phyloP scores from a whole-genome alignment of 2,797 vertebrate species.

The Mormyrops boulengeri region DNA sequence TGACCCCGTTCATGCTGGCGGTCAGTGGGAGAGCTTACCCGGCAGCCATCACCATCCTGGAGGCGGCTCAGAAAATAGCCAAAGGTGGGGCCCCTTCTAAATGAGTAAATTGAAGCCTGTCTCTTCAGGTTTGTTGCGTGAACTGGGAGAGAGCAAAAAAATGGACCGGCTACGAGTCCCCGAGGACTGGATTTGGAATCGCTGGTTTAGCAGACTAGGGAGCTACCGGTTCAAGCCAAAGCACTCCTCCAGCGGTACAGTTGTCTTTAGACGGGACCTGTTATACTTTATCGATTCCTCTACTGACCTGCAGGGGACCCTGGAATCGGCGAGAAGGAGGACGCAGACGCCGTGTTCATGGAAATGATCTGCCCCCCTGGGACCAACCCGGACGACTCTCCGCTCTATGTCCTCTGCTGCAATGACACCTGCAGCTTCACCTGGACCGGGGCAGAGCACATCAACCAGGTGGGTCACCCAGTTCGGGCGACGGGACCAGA shows the following conservation, averaged over 20 bases:
- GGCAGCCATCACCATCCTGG: conserved; percentile 94
- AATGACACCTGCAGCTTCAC: conserved; percentile 99
- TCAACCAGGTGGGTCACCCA: conserved; percentile 80
- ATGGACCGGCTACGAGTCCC: not conserved
- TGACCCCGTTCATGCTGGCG: conserved; percentile 98
- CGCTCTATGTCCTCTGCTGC: conserved; percentile 94
- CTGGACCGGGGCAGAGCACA: conserved; percentile 98
- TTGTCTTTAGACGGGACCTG: not conserved
- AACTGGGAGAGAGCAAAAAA: not conserved
- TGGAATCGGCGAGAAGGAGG: conserved; percentile 84
- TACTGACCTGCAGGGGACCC: conserved; percentile 50
- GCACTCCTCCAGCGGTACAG: not conserved
- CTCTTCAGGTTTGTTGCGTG: not conserved
- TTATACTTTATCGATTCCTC: not conserved
- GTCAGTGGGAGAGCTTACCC: conserved; percentile 96
- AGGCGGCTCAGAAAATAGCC: conserved; percentile 96
- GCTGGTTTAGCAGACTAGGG: not conserved
- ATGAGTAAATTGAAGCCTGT: not conserved
- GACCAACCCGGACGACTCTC: conserved; percentile 98
- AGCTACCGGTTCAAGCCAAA: not conserved
- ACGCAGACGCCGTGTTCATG: conserved; percentile 87
- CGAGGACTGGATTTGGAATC: not conserved
- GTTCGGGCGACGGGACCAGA: not conserved
- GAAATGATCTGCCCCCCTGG: conserved; percentile 97
- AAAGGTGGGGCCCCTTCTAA: conserved; percentile 66